These are phyloP conservation scores for Drosophila acutilabella DNA, from an alignment of 2,888 invertebrate genomes.

Conservation along the genomic window DNA sequence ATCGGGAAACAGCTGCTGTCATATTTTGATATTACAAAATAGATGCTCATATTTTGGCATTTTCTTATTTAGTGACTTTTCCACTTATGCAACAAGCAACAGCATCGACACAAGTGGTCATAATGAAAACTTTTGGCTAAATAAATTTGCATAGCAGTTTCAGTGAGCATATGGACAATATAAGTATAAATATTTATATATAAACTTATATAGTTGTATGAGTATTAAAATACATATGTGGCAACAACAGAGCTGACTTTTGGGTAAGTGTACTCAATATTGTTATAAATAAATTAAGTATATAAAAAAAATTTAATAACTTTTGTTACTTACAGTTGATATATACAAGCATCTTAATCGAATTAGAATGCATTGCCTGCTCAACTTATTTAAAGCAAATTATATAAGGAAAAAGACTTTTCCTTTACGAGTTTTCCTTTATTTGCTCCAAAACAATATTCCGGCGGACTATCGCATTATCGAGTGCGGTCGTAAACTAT, in stretches of 20 bases:
- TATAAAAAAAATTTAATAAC: not conserved
- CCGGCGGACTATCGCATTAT: constrained; percentile 50
- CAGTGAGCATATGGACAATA: constrained; percentile 18
- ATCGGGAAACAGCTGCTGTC: constrained; percentile 43
- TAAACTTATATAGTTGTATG: no score
- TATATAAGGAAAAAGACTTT: not conserved
- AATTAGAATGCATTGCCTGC: not conserved
- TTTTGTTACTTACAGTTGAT: no score
- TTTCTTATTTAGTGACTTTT: constrained; percentile 52
- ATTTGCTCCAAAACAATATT: constrained; percentile 9
- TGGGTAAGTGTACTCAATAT: no score
- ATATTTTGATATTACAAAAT: constrained; percentile 51
- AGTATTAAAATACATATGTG: constrained; percentile 30
- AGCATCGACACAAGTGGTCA: constrained; percentile 6
- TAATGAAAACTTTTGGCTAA: constrained; percentile 46
- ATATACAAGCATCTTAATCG: no score
- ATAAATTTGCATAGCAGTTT: constrained; percentile 64
- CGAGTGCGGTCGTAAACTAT: constrained; percentile 76
- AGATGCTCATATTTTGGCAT: constrained; percentile 42
- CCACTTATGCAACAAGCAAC: constrained; percentile 26
- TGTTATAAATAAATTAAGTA: not conserved
- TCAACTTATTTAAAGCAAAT: not conserved
- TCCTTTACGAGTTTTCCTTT: not conserved
- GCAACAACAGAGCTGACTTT: constrained; percentile 18
- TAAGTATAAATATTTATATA: not conserved